Conservation (phyloP, 1,140 invertebrate species). For the Sitobion miscanthi region DNA sequence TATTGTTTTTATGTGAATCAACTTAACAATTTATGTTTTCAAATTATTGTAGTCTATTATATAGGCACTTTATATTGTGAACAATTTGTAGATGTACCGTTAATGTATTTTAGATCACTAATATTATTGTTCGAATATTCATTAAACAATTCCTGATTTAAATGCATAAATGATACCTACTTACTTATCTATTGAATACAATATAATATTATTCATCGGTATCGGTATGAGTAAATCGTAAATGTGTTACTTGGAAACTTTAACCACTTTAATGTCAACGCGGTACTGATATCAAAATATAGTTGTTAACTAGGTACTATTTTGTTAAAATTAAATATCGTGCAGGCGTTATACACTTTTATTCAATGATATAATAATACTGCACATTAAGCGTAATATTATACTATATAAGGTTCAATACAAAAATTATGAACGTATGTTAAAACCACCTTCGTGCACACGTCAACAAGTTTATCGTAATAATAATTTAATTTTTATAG, state of each 20-base stretch:
- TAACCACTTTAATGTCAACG: too few relatives aligned
- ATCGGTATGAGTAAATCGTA: too few relatives aligned
- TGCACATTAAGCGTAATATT: not conserved
- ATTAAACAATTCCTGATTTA: not conserved
- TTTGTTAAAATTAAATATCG: not conserved
- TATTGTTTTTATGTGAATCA: too few relatives aligned
- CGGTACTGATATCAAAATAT: not conserved
- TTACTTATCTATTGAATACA: not conserved
- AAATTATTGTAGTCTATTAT: too few relatives aligned
- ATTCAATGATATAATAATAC: too few relatives aligned
- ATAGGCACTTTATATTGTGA: not conserved
- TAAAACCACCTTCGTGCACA: not conserved
- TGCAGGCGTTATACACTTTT: not conserved
- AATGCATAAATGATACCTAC: not conserved
- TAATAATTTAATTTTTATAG: not conserved
- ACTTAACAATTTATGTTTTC: too few relatives aligned
- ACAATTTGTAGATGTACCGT: too few relatives aligned
- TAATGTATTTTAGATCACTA: not conserved
- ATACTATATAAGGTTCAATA: not conserved
- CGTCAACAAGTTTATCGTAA: not conserved
- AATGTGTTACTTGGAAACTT: too few relatives aligned
- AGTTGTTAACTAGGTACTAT: not conserved
- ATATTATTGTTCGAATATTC: not conserved
- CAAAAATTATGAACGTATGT: not conserved
- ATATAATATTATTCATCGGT: too few relatives aligned